Conservation (phyloP, 2,888 invertebrate species). For the Chydorus sphaericus region DNA sequence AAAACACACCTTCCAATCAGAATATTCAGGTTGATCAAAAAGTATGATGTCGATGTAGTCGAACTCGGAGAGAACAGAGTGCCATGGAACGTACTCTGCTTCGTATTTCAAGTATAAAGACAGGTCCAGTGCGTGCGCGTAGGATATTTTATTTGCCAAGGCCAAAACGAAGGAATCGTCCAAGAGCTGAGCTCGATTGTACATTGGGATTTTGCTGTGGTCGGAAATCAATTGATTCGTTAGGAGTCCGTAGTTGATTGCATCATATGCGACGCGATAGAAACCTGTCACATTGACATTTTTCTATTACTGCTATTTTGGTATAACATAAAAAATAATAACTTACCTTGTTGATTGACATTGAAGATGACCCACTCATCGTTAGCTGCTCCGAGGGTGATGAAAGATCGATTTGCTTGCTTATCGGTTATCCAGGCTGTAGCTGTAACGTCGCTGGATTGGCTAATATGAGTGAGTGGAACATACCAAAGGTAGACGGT, state of each 20-base stretch:
- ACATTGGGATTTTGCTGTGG: constrained; percentile 26
- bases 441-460: not conserved
- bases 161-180: constrained; percentile 33
- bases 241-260: constrained; percentile 19
- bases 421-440: constrained; percentile 1
- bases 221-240: constrained; percentile 20
- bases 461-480: constrained; percentile 9
- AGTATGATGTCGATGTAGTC: constrained; percentile 25
- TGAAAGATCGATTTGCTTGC: constrained; percentile 12
- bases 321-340: not conserved
- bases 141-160: constrained; percentile 22
- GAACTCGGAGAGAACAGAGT: constrained; percentile 26
- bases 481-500: constrained; percentile 10
- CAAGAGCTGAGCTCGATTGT: constrained; percentile 32
- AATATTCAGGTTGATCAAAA: constrained; percentile 20
- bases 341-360: constrained; percentile 19
- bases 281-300: too few species aligned
- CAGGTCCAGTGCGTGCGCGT: constrained; percentile 26
- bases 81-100: constrained; percentile 31
- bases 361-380: constrained; percentile 24
- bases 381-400: constrained; percentile 32
- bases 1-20: constrained; percentile 26
- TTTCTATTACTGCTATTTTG: too few species aligned
- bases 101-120: constrained; percentile 27
- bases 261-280: constrained; percentile 24